Base-by-base conservation (phyloP, 1,140 invertebrate genomes). In the Ericerus pela region DNA sequence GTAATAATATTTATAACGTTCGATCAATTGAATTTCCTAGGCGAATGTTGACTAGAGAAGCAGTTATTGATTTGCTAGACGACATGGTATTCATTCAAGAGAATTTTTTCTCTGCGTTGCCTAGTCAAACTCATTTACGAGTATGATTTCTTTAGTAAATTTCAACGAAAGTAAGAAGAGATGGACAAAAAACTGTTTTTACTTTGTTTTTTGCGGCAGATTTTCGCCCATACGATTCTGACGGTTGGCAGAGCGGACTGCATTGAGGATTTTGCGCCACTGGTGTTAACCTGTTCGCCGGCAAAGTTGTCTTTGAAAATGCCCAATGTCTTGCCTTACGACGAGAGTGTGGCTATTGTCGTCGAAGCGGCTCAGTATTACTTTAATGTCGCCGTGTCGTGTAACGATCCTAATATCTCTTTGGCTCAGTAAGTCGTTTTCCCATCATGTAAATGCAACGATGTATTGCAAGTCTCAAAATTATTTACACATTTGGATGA, bases 281-380 rank as follows among this genome's bases (percentile, higher is more conserved):
- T 47, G 14, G 41, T 47, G 18, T 14, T 47, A 4, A 47, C 41
- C 5, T 47, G 41, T 47, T 24, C 16, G 18, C 2, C 12, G 26
- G 10, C 20, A 3, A 8, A 24, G 3, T 3, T 8, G 16, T 24
- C 4, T 5, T 24, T 12, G 26, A 5, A 5, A 3, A 18, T 14
- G 22, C 20, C 6, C 2, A 2, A 47, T 24, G 26, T 10, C 10
- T 14, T 47, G 6, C 6, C 41, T 8, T 47, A 22, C 41, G 41
- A 47, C 22, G 41, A 47, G 26, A 47, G 41, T 24, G 41, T 47
- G 2, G 16, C 12, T 4, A 47, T 47, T 22, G 20, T 47, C 4
- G 14, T 47, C 2, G 41, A 47, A 47, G 41, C 41, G 14, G 41
- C 41, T 14, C 41, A 47, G 18, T 47, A 47, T 47, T 47, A 47